A percentile compares a stretch with the other conserved stretches of the same genome.
Conservation (phyloP, 2,888 invertebrate genomes). For the Teleogryllus oceanicus region DNA sequence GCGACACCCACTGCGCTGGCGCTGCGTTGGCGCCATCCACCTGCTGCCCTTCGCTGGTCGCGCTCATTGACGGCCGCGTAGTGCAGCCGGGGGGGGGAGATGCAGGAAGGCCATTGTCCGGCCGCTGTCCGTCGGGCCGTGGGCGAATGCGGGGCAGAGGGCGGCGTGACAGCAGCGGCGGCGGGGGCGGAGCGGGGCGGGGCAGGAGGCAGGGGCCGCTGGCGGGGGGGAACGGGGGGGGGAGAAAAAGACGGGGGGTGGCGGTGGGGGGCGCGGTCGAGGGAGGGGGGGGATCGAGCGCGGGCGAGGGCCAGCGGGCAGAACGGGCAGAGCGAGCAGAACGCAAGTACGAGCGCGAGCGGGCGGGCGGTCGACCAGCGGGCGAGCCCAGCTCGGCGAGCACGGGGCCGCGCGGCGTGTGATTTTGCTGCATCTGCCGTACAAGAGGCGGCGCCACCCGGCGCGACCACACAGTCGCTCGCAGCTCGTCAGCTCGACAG, state of each 20-base stretch:
- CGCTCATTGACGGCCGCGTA: not conserved
- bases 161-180: not conserved
- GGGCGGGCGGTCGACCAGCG: not conserved
- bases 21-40: not conserved
- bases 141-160: not conserved
- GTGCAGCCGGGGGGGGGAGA: not conserved
- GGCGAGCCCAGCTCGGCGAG: too few species aligned
- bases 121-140: not conserved
- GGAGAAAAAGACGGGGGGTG: not conserved
- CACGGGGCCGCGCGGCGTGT: too few species aligned
- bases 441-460: too few species aligned
- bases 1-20: too few species aligned
- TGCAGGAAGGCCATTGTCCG: not conserved
- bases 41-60: not conserved
- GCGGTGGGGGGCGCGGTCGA: not conserved
- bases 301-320: not conserved
- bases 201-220: not conserved
- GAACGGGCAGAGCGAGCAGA: not conserved
- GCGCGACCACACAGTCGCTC: too few species aligned
- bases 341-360: not conserved
- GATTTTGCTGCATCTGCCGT: too few species aligned
- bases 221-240: not conserved
- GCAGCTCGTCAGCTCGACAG: too few species aligned
- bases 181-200: not conserved
- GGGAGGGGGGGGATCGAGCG: too few species aligned